phyloP scores from a whole-genome alignment of 2,113 vertebrate species.

The Scophthalmus maximus region DNA sequence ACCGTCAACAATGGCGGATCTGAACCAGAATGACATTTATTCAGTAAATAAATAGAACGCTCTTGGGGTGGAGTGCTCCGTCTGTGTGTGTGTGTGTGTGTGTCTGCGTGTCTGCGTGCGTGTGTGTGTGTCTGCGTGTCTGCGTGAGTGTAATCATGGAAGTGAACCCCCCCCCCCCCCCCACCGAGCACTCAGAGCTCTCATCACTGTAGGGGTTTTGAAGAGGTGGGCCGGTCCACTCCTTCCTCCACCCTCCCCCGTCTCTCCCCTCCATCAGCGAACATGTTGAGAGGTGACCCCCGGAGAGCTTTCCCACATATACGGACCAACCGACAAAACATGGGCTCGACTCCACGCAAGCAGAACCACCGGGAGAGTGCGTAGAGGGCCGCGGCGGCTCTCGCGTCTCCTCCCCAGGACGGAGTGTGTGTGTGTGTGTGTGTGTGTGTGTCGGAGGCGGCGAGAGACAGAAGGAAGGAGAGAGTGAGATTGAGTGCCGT shows the following conservation, averaged over 20 bases:
- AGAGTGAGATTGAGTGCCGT: conserved; percentile 64
- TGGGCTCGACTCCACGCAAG: conserved; percentile 56
- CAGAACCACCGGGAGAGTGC: conserved; percentile 42
- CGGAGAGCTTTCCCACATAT: conserved; percentile 69
- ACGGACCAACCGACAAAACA: conserved; percentile 60
- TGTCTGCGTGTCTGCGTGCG: conserved; percentile 17
- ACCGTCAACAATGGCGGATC: conserved; percentile 7
- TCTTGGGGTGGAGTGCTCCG: conserved; percentile 28
- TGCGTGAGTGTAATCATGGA: conserved; percentile 54
- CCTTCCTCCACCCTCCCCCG: conserved; percentile 42
- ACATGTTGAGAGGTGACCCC: conserved; percentile 70
- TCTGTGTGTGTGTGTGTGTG: conserved; percentile 24
- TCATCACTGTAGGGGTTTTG: conserved; percentile 57
- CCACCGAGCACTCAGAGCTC: conserved; percentile 63
- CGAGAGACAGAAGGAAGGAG: conserved; percentile 26
- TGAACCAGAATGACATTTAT: conserved; percentile 53
- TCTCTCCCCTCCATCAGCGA: conserved; percentile 47
- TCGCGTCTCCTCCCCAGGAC: conserved; percentile 30
- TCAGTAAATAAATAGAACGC: conserved; percentile 50
- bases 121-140: conserved; percentile 20
- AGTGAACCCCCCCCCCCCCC: conserved; percentile 57
- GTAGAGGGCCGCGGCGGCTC: conserved; percentile 39
- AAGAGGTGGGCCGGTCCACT: conserved; percentile 55
- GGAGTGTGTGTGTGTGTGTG: conserved; percentile 4
- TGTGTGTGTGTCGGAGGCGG: conserved; percentile 27